These are phyloP conservation scores for Nezara viridula DNA, from an alignment of 2,888 invertebrate genomes.

Conservation along the genomic window DNA sequence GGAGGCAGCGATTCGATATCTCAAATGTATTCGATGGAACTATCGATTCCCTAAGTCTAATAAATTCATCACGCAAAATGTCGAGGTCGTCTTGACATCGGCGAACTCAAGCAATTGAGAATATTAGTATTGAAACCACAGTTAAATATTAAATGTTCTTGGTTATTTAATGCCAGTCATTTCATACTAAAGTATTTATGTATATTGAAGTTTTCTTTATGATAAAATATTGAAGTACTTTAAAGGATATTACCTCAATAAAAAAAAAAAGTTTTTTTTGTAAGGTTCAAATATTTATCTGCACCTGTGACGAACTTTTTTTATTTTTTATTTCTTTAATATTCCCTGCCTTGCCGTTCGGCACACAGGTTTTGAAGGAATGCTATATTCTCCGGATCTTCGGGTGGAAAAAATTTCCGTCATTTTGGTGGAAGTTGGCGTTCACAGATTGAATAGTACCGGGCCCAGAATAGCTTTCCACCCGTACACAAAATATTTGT, in stretches of 20 bases:
- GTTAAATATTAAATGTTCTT: background rate
- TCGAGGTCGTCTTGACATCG: background rate
- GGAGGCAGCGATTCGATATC: background rate
- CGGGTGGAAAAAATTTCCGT: too few relatives aligned
- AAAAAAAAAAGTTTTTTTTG: background rate
- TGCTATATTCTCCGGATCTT: too few relatives aligned
- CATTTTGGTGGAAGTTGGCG: too few relatives aligned
- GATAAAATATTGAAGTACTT: background rate
- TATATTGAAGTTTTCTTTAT: background rate
- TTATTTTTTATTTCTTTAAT: too few relatives aligned
- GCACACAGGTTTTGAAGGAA: too few relatives aligned
- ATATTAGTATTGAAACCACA: background rate
- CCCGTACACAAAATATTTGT: too few relatives aligned
- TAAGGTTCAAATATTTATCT: too few relatives aligned
- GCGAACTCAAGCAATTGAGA: background rate
- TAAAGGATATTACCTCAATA: background rate
- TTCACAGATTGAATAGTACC: too few relatives aligned
- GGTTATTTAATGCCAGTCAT: background rate
- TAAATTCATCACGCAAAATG: conserved; percentile 11
- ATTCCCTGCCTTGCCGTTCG: too few relatives aligned
- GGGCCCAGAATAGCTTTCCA: too few relatives aligned
- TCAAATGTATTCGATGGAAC: background rate
- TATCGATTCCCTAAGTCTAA: background rate
- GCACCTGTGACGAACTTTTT: too few relatives aligned
- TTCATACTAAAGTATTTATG: background rate